Base-by-base conservation (phyloP, 1,140 invertebrate species). In the Cyclina sinensis region DNA sequence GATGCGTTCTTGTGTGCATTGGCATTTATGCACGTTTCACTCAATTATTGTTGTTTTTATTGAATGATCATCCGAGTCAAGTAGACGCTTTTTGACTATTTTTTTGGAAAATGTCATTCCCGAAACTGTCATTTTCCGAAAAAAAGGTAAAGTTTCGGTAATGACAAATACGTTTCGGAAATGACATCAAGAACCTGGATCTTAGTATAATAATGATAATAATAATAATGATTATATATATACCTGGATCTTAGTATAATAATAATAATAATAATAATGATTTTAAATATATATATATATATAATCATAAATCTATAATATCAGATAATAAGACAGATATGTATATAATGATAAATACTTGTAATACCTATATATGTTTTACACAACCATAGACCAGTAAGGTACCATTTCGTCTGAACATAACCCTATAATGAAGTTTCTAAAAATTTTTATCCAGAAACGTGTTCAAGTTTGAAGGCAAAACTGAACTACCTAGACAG, bases 51-150 rank as follows among this genome's bases (percentile, higher is more conserved):
- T n/a, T n/a, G n/a, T n/a, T n/a, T n/a, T n/a, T n/a, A n/a, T n/a
- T n/a, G n/a, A n/a, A n/a, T n/a, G n/a, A n/a, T n/a, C n/a, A n/a
- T n/a, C n/a, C n/a, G n/a, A n/a, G n/a, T n/a, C n/a, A n/a, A n/a
- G n/a, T n/a, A n/a, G n/a, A n/a, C n/a, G n/a, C n/a, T n/a, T n/a
- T n/a, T n/a, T n/a, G n/a, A n/a, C n/a, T n/a, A n/a, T n/a, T n/a
- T n/a, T n/a, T n/a, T 43, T 7, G 14, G 14, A 43, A 43, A 43
- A 43, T 43, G 57, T 81, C 78, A 62, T 35, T 81, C 14, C 78
- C 78, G 78, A 1, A 81, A 81, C 78, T 24, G 48, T 59, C 78
- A 81, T 81, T 81, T 4, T 48, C 51, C 12, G 5, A 81, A 81
- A 46, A 2, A 5, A 5, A 1, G 2, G 1, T 37, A 16, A 9